phyloP scores from a whole-genome alignment of 1,140 invertebrate species.

The Phortica variegata region DNA sequence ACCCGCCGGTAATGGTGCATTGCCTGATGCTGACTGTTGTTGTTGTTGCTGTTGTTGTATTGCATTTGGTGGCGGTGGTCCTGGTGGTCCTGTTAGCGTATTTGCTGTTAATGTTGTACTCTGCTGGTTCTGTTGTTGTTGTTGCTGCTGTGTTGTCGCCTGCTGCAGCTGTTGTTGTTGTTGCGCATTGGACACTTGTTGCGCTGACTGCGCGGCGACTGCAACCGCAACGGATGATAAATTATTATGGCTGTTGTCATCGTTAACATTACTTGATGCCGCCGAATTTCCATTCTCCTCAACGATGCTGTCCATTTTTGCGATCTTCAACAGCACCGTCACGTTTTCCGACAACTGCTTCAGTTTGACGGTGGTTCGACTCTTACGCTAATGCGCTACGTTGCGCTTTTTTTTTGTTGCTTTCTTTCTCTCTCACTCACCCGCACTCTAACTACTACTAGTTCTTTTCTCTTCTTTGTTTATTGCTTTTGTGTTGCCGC shows the following conservation, averaged over 20 bases:
- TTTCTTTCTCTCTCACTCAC: too few relatives aligned
- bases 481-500: too few relatives aligned
- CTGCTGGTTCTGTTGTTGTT: constrained; percentile 38
- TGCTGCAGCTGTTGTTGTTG: constrained; percentile 17
- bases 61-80: too few relatives aligned
- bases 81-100: too few relatives aligned
- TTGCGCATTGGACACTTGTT: constrained; percentile 23
- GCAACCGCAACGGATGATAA: constrained; percentile 61
- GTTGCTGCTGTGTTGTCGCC: constrained; percentile 29
- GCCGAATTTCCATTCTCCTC: constrained; percentile 77
- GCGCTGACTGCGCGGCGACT: constrained; percentile 28
- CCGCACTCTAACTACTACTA: too few relatives aligned
- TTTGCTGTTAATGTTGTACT: constrained; percentile 29
- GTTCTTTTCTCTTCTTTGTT: too few relatives aligned
- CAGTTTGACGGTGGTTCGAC: constrained; percentile 50
- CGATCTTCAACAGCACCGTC: constrained; percentile 56
- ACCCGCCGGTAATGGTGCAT: constrained; percentile 27
- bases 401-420: too few relatives aligned
- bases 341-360: constrained; percentile 56
- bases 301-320: constrained; percentile 82
- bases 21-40: constrained; percentile 19
- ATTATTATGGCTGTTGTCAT: constrained; percentile 18
- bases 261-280: constrained; percentile 56
- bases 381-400: too few relatives aligned
- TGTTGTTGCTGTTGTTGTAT: constrained; percentile 2